Conservation (phyloP, 2,113 vertebrate species). For the Taurulus bubalis region DNA sequence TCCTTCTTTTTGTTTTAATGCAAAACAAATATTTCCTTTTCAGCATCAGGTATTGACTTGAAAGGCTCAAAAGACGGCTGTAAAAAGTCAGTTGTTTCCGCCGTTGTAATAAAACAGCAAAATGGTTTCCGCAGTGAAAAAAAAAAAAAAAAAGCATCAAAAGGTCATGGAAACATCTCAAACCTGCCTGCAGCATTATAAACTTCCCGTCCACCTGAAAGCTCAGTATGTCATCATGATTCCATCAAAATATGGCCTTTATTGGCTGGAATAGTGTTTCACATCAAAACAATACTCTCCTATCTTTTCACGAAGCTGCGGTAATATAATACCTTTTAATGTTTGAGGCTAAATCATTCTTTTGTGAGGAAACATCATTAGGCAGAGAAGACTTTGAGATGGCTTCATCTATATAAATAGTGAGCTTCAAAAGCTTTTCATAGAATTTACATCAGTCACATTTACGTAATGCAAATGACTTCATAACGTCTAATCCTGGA, state of each 20-base stretch:
- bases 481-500: background rate
- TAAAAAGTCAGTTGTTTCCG: background rate
- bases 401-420: background rate
- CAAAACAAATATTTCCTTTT: background rate
- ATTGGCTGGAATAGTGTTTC: background rate
- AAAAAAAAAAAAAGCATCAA: constrained; percentile 6
- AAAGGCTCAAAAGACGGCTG: background rate
- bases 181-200: constrained; percentile 12
- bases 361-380: background rate
- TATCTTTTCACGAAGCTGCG: background rate
- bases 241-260: background rate
- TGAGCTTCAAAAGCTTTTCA: background rate
- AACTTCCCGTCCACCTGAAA: constrained; percentile 12
- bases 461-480: background rate
- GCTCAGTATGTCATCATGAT: background rate
- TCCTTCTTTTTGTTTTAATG: background rate
- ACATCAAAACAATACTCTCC: background rate
- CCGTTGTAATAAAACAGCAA: background rate
- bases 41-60: background rate
- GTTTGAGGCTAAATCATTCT: constrained; percentile 17
- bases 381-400: constrained; percentile 1
- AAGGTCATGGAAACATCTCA: constrained; percentile 32
- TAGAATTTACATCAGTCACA: background rate
- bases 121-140: background rate
- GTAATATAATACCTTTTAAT: background rate